Percentiles rank a stretch among this genome's conserved stretches.
These are phyloP conservation scores for Diorhabda sublineata DNA, from an alignment of 1,140 invertebrate genomes.

Conservation along the genomic window DNA sequence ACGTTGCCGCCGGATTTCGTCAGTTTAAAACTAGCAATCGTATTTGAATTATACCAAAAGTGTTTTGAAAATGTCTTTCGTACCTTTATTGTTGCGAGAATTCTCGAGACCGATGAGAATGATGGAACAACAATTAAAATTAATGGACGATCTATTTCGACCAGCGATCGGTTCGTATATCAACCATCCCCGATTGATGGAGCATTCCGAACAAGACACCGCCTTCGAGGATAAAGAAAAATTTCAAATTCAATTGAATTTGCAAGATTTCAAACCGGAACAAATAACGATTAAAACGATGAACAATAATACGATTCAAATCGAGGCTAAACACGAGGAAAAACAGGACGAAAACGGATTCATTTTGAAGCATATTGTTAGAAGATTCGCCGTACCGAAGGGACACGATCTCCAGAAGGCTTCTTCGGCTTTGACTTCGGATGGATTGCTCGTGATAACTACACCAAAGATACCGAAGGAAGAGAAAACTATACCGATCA, in stretches of 20 bases:
- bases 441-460: constrained; percentile 61
- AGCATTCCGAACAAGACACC: constrained; percentile 23
- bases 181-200: constrained; percentile 22
- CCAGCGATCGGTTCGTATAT: constrained; percentile 9
- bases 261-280: constrained; percentile 70
- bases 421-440: constrained; percentile 57
- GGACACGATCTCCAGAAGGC: constrained; percentile 58
- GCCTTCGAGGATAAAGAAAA: constrained; percentile 50
- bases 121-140: constrained; percentile 35
- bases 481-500: constrained; percentile 48
- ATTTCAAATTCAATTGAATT: constrained; percentile 60
- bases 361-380: constrained; percentile 59
- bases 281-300: constrained; percentile 65
- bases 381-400: constrained; percentile 61
- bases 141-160: constrained; percentile 31
- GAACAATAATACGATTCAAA: constrained; percentile 54
- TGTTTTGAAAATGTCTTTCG: constrained; percentile 17
- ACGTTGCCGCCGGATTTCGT: too few relatives aligned
- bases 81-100: constrained; percentile 36
- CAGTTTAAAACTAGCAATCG: too few relatives aligned
- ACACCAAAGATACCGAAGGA: constrained; percentile 50
- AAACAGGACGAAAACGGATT: constrained; percentile 47
- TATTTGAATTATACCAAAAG: too few relatives aligned
- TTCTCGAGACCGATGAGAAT: constrained; percentile 35
- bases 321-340: constrained; percentile 62